Evolutionary conservation across 1,140 invertebrate species (phyloP).

Genomic region (Vanessa atalanta): DNA sequence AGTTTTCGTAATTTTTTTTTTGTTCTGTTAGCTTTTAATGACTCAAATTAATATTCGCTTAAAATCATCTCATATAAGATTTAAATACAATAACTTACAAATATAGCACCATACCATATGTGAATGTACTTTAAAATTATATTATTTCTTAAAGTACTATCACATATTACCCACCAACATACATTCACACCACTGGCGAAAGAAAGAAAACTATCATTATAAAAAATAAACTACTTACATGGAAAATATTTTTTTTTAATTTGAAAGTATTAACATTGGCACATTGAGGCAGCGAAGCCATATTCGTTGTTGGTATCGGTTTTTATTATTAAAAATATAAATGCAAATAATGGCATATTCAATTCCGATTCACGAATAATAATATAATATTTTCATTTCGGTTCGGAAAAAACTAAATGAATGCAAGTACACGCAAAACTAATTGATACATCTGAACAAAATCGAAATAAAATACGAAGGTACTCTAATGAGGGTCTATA

Average conservation of each 20-base stretch:
- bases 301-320: conserved; percentile 69
- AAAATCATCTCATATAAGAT: conserved; percentile 23
- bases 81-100: conserved; percentile 41
- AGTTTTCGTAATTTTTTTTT: not conserved
- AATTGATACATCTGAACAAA: conserved; percentile 50
- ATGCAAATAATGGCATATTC: conserved; percentile 78
- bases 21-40: not conserved
- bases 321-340: conserved; percentile 71
- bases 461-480: conserved; percentile 41
- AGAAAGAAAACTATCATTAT: conserved; percentile 35
- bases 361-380: conserved; percentile 50
- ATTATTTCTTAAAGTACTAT: conserved; percentile 53
- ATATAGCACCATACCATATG: conserved; percentile 71
- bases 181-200: conserved; percentile 44
- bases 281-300: conserved; percentile 58
- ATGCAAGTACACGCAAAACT: conserved; percentile 47
- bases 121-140: conserved; percentile 56
- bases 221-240: conserved; percentile 45
- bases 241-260: conserved; percentile 44
- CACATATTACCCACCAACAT: conserved; percentile 53
- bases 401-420: conserved; percentile 50
- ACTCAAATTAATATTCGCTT: not conserved
- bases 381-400: conserved; percentile 35
- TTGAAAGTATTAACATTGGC: conserved; percentile 57
- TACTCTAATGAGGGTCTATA: conserved; percentile 55